Conservation (phyloP, 2,888 invertebrate genomes). For the Agrotis puta region DNA sequence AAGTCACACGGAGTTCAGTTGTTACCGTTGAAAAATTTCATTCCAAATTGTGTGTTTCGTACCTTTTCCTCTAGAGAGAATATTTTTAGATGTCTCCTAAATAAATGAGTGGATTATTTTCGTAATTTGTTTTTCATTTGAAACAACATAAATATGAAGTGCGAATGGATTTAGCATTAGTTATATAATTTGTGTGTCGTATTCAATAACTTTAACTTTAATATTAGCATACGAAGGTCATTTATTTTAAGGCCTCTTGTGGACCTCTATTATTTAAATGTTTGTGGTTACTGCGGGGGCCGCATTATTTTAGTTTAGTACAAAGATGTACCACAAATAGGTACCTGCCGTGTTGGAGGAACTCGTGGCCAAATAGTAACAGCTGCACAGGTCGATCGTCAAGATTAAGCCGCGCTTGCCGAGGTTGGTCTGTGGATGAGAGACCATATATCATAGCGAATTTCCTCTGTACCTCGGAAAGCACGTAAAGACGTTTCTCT, state of each 20-base stretch:
- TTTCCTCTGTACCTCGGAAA: too few species aligned
- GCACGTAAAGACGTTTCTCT: too few species aligned
- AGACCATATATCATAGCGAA: too few species aligned
- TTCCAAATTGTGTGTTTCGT: conserved; percentile 34
- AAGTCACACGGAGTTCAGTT: conserved; percentile 9
- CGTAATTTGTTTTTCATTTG: conserved; percentile 18
- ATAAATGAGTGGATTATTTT: not conserved
- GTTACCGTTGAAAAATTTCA: conserved; percentile 44
- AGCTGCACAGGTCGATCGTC: too few species aligned
- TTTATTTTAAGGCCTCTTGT: not conserved
- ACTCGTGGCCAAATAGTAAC: too few species aligned
- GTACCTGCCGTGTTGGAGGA: too few species aligned
- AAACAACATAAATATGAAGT: not conserved
- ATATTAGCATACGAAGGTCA: not conserved
- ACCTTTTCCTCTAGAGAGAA: not conserved
- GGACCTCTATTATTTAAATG: not conserved
- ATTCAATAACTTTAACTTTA: not conserved
- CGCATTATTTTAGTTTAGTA: too few species aligned
- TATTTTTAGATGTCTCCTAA: not conserved
- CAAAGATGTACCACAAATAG: too few species aligned
- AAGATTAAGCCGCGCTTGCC: too few species aligned
- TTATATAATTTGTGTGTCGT: not conserved
- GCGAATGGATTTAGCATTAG: not conserved
- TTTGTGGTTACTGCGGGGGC: too few species aligned
- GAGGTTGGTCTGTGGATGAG: too few species aligned